These are phyloP conservation scores for Jacana jacana DNA, from an alignment of 2,113 vertebrate genomes.

Conservation along the genomic window DNA sequence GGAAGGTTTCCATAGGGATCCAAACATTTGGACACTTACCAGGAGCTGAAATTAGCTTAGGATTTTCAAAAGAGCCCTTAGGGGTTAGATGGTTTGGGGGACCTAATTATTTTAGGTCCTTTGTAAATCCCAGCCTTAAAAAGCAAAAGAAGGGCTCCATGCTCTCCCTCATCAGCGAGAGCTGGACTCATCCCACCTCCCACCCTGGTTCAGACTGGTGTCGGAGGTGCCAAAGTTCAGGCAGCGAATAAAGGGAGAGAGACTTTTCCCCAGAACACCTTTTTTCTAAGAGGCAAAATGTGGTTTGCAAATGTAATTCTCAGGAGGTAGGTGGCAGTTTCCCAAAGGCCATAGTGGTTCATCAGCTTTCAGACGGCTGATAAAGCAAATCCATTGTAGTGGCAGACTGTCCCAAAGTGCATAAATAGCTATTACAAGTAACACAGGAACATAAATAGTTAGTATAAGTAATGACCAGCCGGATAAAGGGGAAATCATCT, in stretches of 20 bases:
- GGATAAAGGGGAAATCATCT: neutral
- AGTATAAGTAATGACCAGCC: neutral
- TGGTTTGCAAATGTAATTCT: neutral
- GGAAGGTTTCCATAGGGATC: constrained; percentile 50
- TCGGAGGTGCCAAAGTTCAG: neutral
- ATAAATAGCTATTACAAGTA: neutral
- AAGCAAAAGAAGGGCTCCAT: neutral
- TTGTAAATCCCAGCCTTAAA: neutral
- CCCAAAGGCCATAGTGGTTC: rapidly evolving
- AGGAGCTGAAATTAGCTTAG: constrained; percentile 46
- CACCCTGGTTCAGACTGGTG: neutral
- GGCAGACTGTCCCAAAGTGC: neutral
- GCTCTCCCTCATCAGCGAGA: neutral
- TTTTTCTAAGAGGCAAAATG: neutral
- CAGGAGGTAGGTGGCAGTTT: neutral
- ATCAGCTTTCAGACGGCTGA: neutral
- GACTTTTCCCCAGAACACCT: neutral
- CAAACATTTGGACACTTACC: constrained; percentile 26
- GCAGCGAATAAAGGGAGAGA: neutral
- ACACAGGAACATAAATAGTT: neutral
- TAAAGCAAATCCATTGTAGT: neutral
- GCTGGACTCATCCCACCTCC: neutral
- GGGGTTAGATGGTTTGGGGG: neutral
- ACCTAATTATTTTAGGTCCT: constrained; percentile 21
- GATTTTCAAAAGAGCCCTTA: constrained; percentile 3